These are phyloP conservation scores for Borostomias antarcticus DNA, from an alignment of 2,797 vertebrate species.

Conservation along the genomic window DNA sequence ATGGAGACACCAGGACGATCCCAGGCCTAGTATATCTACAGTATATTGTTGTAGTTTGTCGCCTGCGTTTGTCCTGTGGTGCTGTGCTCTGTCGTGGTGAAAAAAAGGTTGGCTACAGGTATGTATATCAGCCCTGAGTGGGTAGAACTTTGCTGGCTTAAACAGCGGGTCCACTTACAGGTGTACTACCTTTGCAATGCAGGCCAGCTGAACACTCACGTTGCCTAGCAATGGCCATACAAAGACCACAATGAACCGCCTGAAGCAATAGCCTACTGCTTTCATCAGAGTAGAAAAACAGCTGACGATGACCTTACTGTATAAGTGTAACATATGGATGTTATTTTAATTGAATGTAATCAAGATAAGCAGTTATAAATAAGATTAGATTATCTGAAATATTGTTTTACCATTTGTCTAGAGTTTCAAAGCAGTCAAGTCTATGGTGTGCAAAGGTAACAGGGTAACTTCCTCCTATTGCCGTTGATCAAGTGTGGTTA, in stretches of 20 bases:
- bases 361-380: too few species aligned
- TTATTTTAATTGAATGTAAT: too few species aligned
- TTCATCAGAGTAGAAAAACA: too few species aligned
- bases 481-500: too few species aligned
- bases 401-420: too few species aligned
- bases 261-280: slow-evolving; percentile 16
- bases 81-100: neutral
- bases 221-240: slow-evolving; percentile 56
- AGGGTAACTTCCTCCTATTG: too few species aligned
- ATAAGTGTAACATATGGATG: too few species aligned
- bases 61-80: neutral
- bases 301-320: neutral
- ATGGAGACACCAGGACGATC: neutral
- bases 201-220: slow-evolving; percentile 49
- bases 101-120: too few species aligned
- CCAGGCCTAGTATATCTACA: neutral
- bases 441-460: too few species aligned
- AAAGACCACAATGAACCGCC: slow-evolving; percentile 28
- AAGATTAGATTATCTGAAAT: too few species aligned
- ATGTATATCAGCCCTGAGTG: neutral
- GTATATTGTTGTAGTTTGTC: too few species aligned
- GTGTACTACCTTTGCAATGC: slow-evolving; percentile 4
- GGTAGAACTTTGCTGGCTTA: neutral
- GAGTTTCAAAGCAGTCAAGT: too few species aligned
- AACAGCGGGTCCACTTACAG: slow-evolving; percentile 21